Evolutionary conservation across 1,140 invertebrate genomes (phyloP), one percentile per base, ranked within the genome.

Genomic region (Plutomurus gul): DNA sequence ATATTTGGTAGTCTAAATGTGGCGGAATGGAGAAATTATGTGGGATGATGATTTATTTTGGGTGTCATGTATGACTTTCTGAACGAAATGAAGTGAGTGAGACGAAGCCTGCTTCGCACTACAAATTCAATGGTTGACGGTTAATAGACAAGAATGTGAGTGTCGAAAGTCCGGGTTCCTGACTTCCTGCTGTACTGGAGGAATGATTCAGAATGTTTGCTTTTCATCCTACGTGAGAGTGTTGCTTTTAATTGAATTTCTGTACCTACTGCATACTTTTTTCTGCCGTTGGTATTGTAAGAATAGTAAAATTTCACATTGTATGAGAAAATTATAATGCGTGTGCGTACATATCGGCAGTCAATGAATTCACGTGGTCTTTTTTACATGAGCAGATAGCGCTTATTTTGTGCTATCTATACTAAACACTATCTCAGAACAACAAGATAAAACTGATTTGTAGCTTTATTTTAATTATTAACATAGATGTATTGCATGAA

Each of bases 21-120:
- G 27, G 56, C 56, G 56, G 56, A 65, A 65, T 65, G 56, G 25
- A 65, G 56, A 30, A 65, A 65, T 65, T 65, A 65, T 65, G 56
- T 65, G 56, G 56, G 56, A 65, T 65, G 56, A 65, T 65, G 56
- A 65, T 65, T 65, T 65, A 65, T 65, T 65, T 65, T 30, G 11
- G 56, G 56, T 65, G 56, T 65, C 56, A 33, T 30, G 56, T 65
- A 65, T 36, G 56, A 65, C 56, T 65, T 65, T 33, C 56, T 65
- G 30, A 65, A 33, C 25, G 56, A 65, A 65, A 65, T 33, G 56
- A 65, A 65, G 27, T 65, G 56, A 65, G 56, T 65, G 56, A 65
- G 27, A 18, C 30, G 56, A 18, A n/a, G 56, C 30, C 36, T 65
- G 27, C 30, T 30, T 16, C 36, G 47, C 47, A 22, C 46, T 65